phyloP scores from a whole-genome alignment of 2,888 invertebrate genomes.

The Leptinotarsa haldemani region DNA sequence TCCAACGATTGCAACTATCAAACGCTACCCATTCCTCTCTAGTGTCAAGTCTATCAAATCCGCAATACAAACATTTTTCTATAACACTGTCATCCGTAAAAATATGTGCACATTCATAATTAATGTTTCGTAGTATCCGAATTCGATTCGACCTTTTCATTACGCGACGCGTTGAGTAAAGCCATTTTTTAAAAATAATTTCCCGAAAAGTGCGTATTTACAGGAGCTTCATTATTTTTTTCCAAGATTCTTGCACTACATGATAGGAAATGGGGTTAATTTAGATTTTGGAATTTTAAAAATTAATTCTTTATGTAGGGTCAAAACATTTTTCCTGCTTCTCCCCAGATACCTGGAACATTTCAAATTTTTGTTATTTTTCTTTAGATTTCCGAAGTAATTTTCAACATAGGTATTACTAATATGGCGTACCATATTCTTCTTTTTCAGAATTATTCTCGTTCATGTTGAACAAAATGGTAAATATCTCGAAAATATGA shows the following conservation, averaged over 20 bases:
- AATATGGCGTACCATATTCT: background rate
- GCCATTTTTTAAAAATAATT: background rate
- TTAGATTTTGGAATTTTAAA: background rate
- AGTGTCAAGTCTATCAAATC: background rate
- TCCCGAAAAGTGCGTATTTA: background rate
- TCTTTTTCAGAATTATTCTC: slow-evolving; percentile 4
- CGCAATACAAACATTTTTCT: background rate
- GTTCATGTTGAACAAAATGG: slow-evolving; percentile 25
- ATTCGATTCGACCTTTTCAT: too few species aligned
- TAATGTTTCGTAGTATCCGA: too few species aligned
- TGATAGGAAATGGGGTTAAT: background rate
- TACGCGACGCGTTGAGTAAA: too few species aligned
- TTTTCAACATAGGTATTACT: slow-evolving; percentile 32
- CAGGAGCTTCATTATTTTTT: background rate
- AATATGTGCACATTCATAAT: too few species aligned
- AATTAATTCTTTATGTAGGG: slow-evolving; percentile 17
- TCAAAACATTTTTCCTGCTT: slow-evolving; percentile 22
- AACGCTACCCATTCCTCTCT: slow-evolving; percentile 1
- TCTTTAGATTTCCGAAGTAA: slow-evolving; percentile 14
- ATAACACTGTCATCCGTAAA: too few species aligned
- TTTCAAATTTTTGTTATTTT: slow-evolving; percentile 27
- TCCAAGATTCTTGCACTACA: background rate
- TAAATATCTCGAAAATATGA: slow-evolving; percentile 9
- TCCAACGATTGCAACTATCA: background rate
- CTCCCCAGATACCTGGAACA: slow-evolving; percentile 26